Conservation (phyloP, 2,113 vertebrate species). For the Opisthocomus hoazin region DNA sequence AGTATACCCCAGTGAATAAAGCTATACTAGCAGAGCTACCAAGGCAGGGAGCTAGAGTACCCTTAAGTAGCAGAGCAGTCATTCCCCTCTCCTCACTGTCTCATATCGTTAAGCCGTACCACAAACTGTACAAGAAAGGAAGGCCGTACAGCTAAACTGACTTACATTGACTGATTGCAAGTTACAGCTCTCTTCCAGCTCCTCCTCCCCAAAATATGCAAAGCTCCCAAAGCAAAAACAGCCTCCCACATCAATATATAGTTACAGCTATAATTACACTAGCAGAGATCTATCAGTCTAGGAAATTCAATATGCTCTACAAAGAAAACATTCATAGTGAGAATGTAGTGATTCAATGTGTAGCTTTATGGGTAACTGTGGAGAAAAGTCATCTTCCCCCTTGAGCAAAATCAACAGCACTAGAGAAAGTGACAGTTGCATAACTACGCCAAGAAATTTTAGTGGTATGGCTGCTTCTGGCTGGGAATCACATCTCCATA, state of each 20-base stretch:
- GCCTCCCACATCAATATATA: background rate
- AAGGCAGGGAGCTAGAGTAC: background rate
- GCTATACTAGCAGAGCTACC: background rate
- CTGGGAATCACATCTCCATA: background rate
- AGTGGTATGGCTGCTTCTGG: background rate
- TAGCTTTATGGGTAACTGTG: background rate
- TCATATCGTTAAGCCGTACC: background rate
- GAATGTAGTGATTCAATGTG: background rate
- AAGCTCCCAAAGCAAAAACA: background rate
- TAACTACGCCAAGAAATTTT: background rate
- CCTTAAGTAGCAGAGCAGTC: background rate
- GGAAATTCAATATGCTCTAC: background rate
- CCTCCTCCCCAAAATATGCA: background rate
- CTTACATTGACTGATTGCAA: background rate
- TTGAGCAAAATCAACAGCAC: background rate
- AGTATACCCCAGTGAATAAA: background rate
- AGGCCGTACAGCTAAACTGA: background rate
- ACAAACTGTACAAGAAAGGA: background rate
- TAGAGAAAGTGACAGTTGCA: background rate
- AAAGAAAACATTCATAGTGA: background rate
- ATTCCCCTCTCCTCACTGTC: background rate
- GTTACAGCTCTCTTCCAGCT: background rate
- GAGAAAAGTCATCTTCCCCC: background rate
- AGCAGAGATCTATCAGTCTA: background rate
- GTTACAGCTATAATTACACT: background rate